These are phyloP conservation scores for Marmota flaviventris DNA, from an alignment of 2,113 vertebrate species.

Conservation along the genomic window DNA sequence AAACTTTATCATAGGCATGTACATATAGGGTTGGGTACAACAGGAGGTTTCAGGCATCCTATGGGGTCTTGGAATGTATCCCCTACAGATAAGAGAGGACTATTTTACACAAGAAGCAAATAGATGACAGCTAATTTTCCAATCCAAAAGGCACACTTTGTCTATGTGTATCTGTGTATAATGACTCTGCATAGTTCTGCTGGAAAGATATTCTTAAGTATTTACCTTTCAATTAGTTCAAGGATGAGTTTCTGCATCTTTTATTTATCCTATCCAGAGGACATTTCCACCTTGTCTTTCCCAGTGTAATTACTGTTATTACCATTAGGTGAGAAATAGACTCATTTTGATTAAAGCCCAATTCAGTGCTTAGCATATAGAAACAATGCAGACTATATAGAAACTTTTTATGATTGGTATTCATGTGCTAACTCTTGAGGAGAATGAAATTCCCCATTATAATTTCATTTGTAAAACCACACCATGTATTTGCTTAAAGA, in stretches of 20 bases:
- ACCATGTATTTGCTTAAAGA: not conserved
- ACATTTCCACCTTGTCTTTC: constrained; percentile 7
- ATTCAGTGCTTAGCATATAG: not conserved
- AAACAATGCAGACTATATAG: not conserved
- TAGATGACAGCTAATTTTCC: not conserved
- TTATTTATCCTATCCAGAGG: not conserved
- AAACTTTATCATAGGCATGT: not conserved
- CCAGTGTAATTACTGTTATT: not conserved
- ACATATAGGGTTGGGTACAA: not conserved
- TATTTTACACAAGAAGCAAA: not conserved
- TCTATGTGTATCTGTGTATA: not conserved
- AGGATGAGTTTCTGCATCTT: not conserved
- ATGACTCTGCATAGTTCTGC: not conserved
- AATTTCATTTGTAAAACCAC: constrained; percentile 35
- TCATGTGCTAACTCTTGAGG: not conserved
- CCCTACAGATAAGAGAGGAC: not conserved
- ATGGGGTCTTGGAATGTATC: not conserved
- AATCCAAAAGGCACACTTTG: not conserved
- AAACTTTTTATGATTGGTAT: not conserved
- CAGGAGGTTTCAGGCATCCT: not conserved
- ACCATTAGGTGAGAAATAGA: constrained; percentile 53
- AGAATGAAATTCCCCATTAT: not conserved
- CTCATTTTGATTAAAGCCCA: constrained; percentile 32
- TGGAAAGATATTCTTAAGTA: not conserved
- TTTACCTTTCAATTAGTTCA: constrained; percentile 13